Evolutionary conservation across 1,140 invertebrate species (phyloP).

Genomic region (Heliconius congener): DNA sequence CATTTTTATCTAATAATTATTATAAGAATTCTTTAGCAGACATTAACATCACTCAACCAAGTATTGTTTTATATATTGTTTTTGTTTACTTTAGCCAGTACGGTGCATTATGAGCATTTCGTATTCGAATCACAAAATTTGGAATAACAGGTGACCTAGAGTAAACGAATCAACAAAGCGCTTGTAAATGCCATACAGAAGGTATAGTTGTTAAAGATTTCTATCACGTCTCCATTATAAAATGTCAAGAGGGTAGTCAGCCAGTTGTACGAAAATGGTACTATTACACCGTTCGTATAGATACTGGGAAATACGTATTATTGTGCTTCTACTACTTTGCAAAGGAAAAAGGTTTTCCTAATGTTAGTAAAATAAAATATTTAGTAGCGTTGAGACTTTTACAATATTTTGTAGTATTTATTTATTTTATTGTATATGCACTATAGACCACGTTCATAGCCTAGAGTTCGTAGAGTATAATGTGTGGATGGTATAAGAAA

Average conservation of each 20-base stretch:
- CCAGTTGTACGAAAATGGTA: constrained; percentile 6
- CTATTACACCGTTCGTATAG: neutral
- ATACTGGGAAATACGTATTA: constrained; percentile 2
- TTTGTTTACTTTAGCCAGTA: neutral
- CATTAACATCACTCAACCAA: neutral
- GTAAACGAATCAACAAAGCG: constrained; percentile 11
- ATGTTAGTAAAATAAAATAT: neutral
- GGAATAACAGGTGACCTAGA: constrained; percentile 41
- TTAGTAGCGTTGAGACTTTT: neutral
- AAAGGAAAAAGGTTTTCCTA: neutral
- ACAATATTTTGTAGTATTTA: no score
- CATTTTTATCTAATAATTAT: no score
- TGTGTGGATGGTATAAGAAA: no score
- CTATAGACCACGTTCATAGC: no score
- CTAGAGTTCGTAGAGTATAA: no score
- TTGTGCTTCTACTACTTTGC: neutral
- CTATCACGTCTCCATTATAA: constrained; percentile 40
- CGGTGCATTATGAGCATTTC: constrained; percentile 28
- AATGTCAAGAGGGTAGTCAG: constrained; percentile 32
- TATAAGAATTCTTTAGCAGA: no score
- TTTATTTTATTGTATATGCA: no score
- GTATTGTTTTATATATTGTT: neutral
- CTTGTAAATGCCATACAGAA: constrained; percentile 4
- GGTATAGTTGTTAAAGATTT: neutral
- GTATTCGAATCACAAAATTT: constrained; percentile 36